Evolutionary conservation across 2,113 vertebrate species (phyloP), one percentile per base, ranked within the genome.

Genomic region (Himantopus leucocephalus): DNA sequence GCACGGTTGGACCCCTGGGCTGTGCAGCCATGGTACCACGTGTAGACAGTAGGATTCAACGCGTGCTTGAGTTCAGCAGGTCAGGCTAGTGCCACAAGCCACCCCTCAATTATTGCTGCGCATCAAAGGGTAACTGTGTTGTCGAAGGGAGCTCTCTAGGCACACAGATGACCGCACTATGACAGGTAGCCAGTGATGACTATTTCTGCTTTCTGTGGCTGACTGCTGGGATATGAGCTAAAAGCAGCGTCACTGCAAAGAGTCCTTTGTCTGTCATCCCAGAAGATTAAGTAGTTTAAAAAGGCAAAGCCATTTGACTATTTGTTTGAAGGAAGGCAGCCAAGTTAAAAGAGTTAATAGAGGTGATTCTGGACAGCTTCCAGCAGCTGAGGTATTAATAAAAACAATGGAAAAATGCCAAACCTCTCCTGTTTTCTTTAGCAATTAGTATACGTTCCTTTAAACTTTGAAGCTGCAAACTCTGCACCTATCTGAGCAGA

Each of bases 341-440:
- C 84, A 66, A 91, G 92, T 88, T 95, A 92, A 85, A 85, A 76
- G 92, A 96, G 82, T 91, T 97, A 94, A 94, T 63, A 90, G 94
- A 87, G 92, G 96, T 92, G 79, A 87, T 91, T 87, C 91, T 95
- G 95, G 94, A 59, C 37, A 83, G 37, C 32, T 85, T 92, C 97
- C 96, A 95, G 87, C 47, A 71, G 74, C 89, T 63, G 41, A 91
- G 89, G 63, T 95, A 94, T 93, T 96, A 97, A 96, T 87, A 82
- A 87, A 95, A 96, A 96, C 93, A 96, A 93, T 87, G 84, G 91
- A 41, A 85, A 91, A 67, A 80, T 70, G 74, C 95, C 96, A 96
- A 94, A 87, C 53, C 45, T 74, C 29, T 59, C 85, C 86, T 88
- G 81, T 93, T 92, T 96, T 92, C 84, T 62, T 79, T 88, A 96